Base-by-base conservation (phyloP, 2,113 vertebrate species). In the Upupa epops region DNA sequence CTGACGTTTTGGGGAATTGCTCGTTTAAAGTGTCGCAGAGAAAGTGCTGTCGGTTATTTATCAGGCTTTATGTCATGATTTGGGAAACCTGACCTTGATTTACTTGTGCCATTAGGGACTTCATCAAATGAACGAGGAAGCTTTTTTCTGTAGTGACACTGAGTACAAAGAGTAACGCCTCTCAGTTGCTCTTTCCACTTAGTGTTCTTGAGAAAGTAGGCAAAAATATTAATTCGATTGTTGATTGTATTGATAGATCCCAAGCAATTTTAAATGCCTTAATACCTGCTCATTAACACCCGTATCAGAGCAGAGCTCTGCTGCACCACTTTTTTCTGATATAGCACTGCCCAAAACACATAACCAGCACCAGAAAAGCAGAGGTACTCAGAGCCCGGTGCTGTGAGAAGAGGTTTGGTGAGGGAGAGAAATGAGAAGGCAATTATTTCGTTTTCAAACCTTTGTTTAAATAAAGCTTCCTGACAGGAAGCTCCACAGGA, bases 21-120 rank as follows among this genome's bases (percentile, higher is more conserved):
- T 93, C 76, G 88, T 71, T 83, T 72, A 72, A 92, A 95, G 52
- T 68, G 61, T 75, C 88, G 84, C 71, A 71, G 66, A 93, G 87
- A 89, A 96, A 93, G 80, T 73, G 59, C 52, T 94, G 79, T 90
- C 88, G 86, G 75, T 89, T 96, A 94, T 97, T 94, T 81, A 79
- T 84, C 16, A 28, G 55, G 26, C 72, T 95, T 92, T 86, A 77
- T 86, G 88, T 46, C 71, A 54, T 55, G 65, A 58, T 96, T 96
- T 95, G 58, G 76, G 71, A 80, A 95, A 96, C 81, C 58, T 16
- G 29, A 72, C 71, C 64, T 90, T 95, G 92, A 92, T 97, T 96
- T 95, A 88, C 79, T 95, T 78, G 40, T 85, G 63, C 88, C 48
- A 59, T 94, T 96, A 92, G 68, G 94, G 68, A 73, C 71, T 89